phyloP scores from a whole-genome alignment of 2,888 invertebrate genomes.

The Apoda limacodes region DNA sequence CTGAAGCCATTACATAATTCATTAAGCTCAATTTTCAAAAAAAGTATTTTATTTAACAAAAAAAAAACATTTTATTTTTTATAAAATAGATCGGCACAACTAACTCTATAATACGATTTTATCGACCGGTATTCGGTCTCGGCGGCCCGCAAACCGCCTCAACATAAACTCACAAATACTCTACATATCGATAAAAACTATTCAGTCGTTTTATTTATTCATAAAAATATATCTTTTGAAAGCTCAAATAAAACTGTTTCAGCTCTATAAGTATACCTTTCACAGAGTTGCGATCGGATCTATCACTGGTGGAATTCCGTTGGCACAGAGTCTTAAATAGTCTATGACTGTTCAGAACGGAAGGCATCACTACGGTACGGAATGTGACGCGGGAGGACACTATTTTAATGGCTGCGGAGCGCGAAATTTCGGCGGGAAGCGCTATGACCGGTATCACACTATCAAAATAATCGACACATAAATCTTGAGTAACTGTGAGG shows the following conservation, averaged over 20 bases:
- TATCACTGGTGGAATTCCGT: conserved; percentile 48
- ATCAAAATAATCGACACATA: too few relatives aligned
- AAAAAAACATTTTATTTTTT: neutral
- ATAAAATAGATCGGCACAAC: conserved; percentile 47
- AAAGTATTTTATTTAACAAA: conserved; percentile 24
- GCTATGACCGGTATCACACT: too few relatives aligned
- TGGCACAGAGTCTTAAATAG: too few relatives aligned
- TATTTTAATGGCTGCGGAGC: too few relatives aligned
- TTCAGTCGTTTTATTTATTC: conserved; percentile 69
- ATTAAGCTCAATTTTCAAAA: conserved; percentile 53
- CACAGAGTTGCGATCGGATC: conserved; percentile 34
- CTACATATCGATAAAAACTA: conserved; percentile 66
- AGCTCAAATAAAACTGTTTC: conserved; percentile 64
- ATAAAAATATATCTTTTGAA: conserved; percentile 67
- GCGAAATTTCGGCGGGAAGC: too few relatives aligned
- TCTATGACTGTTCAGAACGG: neutral
- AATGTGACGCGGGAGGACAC: neutral
- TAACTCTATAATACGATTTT: conserved; percentile 64
- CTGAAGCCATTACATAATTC: conserved; percentile 24
- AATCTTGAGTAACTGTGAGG: neutral
- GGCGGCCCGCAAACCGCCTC: conserved; percentile 37
- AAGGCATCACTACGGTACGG: neutral
- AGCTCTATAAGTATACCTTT: conserved; percentile 38
- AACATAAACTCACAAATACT: conserved; percentile 63
- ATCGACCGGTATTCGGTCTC: conserved; percentile 52